phyloP scores from a whole-genome alignment of 2,888 invertebrate genomes.

The Apodemia zela region DNA sequence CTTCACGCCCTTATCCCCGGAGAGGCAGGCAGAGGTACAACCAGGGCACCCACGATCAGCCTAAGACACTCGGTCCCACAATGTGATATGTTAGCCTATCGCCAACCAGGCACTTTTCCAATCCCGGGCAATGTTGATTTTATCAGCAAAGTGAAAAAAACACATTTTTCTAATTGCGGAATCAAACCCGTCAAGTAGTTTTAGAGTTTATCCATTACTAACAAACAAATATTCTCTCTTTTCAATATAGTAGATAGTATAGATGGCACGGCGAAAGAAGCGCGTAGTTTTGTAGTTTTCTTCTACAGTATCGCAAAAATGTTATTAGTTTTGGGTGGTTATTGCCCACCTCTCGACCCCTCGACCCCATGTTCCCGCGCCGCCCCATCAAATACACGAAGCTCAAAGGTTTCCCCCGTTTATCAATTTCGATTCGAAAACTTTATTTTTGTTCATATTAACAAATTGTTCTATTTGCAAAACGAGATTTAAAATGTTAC shows the following conservation, averaged over 20 bases:
- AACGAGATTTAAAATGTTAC: neutral
- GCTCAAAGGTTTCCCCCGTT: slow-evolving; percentile 31
- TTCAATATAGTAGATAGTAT: neutral
- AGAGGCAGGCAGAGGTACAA: too few relatives aligned
- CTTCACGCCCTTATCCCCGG: too few relatives aligned
- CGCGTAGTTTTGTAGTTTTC: slow-evolving; percentile 58
- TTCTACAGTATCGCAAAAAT: slow-evolving; percentile 65
- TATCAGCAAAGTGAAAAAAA: too few relatives aligned
- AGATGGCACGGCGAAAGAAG: slow-evolving; percentile 52
- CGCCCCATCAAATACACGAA: slow-evolving; percentile 45
- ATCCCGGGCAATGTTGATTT: too few relatives aligned
- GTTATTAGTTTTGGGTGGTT: slow-evolving; percentile 76
- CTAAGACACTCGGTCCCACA: too few relatives aligned
- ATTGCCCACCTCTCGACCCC: slow-evolving; percentile 62
- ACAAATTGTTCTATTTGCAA: slow-evolving; percentile 14
- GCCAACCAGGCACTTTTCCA: too few relatives aligned
- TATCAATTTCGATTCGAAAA: slow-evolving; percentile 36
- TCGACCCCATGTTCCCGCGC: slow-evolving; percentile 49
- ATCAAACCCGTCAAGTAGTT: too few relatives aligned
- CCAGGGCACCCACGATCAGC: too few relatives aligned
- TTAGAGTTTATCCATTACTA: neutral
- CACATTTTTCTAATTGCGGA: too few relatives aligned
- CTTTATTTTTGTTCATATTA: slow-evolving; percentile 20
- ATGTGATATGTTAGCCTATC: too few relatives aligned
- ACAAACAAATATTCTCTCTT: neutral